Conservation (phyloP, 2,797 vertebrate genomes). For the Lepidocolaptes lacrymiger region DNA sequence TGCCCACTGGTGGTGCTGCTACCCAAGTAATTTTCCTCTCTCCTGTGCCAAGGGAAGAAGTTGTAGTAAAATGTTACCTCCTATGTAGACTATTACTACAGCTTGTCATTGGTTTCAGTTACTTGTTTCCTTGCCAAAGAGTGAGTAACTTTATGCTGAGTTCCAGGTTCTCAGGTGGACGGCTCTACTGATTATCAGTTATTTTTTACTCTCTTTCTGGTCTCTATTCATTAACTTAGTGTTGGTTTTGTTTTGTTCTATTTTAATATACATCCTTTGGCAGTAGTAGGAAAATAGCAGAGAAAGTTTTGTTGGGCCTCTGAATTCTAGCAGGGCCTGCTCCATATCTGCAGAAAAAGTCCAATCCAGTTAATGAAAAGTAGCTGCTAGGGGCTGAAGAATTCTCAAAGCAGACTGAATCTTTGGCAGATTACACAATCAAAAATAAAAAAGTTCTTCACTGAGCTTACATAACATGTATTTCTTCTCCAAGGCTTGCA, state of each 20-base stretch:
- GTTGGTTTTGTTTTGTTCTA: neutral
- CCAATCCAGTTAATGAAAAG: neutral
- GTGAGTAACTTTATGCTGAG: neutral
- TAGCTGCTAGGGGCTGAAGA: neutral
- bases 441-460: neutral
- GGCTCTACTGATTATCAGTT: neutral
- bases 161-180: neutral
- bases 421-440: neutral
- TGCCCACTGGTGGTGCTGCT: neutral
- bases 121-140: slow-evolving; percentile 14
- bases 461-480: neutral
- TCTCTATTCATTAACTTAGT: neutral
- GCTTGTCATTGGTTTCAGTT: neutral
- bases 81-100: neutral
- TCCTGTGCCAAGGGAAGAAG: neutral
- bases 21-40: neutral
- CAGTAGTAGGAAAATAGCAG: neutral
- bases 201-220: slow-evolving; percentile 4
- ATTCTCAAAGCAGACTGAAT: neutral
- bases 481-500: neutral
- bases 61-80: neutral
- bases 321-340: neutral
- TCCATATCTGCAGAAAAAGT: neutral
- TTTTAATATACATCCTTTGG: neutral
- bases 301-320: neutral